Evolutionary conservation across 2,888 invertebrate genomes (phyloP).

Genomic region (Seira sanloemensis): DNA sequence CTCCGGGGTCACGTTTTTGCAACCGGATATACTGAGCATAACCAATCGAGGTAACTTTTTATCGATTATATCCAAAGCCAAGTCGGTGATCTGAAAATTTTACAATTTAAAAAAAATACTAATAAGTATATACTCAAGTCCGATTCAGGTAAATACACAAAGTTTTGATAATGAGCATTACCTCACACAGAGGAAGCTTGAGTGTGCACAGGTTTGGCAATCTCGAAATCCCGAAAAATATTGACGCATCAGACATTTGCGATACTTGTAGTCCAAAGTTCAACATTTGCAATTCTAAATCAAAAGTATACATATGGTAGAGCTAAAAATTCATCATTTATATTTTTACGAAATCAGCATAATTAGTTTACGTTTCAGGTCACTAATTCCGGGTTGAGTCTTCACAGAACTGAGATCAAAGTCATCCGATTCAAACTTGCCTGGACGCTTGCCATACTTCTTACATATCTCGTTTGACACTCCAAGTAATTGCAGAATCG

Average conservation of each 20-base stretch:
- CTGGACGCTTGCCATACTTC: neutral
- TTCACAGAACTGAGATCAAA: neutral
- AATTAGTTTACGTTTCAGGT: conserved; percentile 33
- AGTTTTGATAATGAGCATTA: conserved; percentile 22
- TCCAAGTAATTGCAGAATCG: conserved; percentile 53
- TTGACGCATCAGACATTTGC: conserved; percentile 40
- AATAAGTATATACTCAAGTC: neutral
- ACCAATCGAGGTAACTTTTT: conserved; percentile 15
- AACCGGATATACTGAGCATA: conserved; percentile 43
- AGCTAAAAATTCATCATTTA: neutral
- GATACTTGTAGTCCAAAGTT: conserved; percentile 34
- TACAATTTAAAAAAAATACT: neutral
- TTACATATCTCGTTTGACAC: conserved; percentile 9
- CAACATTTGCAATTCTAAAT: conserved; percentile 42
- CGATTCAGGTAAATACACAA: neutral
- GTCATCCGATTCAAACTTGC: neutral
- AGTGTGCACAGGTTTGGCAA: conserved; percentile 30
- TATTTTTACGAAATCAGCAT: neutral
- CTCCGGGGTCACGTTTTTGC: neutral
- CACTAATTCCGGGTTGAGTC: conserved; percentile 35
- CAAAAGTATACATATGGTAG: conserved; percentile 1
- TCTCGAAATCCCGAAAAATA: conserved; percentile 47
- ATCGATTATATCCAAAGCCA: conserved; percentile 29
- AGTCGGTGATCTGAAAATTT: conserved; percentile 47
- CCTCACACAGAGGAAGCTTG: conserved; percentile 48